Conservation (phyloP, 2,797 vertebrate species). For the Dicrostonyx torquatus region DNA sequence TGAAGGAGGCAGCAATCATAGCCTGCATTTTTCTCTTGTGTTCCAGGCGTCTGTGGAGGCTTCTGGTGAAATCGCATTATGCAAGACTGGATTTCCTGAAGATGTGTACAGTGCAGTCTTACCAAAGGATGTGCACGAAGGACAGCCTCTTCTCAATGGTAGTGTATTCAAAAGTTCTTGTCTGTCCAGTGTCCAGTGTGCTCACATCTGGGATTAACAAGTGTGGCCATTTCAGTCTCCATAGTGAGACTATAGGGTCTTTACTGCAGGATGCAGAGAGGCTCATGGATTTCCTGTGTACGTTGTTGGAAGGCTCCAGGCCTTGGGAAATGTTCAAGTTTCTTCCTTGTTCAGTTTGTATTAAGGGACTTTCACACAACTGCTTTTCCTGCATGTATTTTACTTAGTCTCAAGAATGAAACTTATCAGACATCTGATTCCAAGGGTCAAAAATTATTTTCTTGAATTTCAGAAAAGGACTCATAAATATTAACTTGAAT, state of each 20-base stretch:
- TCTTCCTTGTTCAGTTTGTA: slow-evolving; percentile 41
- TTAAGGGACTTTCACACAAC: neutral
- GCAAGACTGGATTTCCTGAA: slow-evolving; percentile 97
- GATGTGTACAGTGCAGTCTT: slow-evolving; percentile 92
- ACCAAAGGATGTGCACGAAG: slow-evolving; percentile 90
- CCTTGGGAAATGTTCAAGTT: neutral
- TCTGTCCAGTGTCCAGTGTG: neutral
- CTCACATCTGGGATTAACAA: slow-evolving; percentile 52
- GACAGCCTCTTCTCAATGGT: slow-evolving; percentile 95
- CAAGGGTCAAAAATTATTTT: slow-evolving; percentile 12
- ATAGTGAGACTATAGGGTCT: slow-evolving; percentile 66
- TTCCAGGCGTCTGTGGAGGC: slow-evolving; percentile 93
- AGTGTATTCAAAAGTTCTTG: slow-evolving; percentile 74
- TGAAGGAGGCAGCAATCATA: slow-evolving; percentile 79
- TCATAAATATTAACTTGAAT: neutral
- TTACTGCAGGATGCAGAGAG: slow-evolving; percentile 57
- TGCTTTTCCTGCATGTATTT: slow-evolving; percentile 49
- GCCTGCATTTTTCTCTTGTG: slow-evolving; percentile 81
- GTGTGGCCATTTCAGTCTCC: slow-evolving; percentile 59
- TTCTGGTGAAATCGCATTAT: slow-evolving; percentile 90
- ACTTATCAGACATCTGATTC: neutral
- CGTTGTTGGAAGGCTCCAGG: slow-evolving; percentile 13
- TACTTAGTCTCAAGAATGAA: neutral
- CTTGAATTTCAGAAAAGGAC: slow-evolving; percentile 58
- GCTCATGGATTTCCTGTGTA: slow-evolving; percentile 23